Evolutionary conservation across 2,113 vertebrate species (phyloP), one percentile per base, ranked within the genome.

Genomic region (Monopterus albus): DNA sequence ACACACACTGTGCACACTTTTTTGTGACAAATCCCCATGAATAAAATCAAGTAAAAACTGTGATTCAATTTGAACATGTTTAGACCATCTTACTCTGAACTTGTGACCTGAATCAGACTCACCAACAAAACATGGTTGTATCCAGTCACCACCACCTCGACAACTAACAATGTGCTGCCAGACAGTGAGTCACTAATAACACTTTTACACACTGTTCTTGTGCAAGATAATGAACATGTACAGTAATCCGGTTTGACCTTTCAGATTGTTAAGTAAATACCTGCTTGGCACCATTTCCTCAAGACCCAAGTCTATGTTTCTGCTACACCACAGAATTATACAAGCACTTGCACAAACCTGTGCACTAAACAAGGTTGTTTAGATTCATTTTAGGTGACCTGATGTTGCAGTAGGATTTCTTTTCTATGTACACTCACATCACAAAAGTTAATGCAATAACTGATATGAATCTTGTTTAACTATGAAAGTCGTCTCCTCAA

Each of bases 361-460:
- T n/a, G n/a, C n/a, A n/a, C n/a, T n/a, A n/a, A n/a, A n/a, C n/a
- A n/a, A 49, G 28, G 23, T 17, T 36, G 36, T 51, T 57, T 43
- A 28, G 46, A 42, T 43, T 7, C 10, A 33, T 46, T 29, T 47
- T 14, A 59, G 2, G 40, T 17, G 29, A 60, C 18, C 53, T 52
- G 33, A 2, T 61, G 29, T 29, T 21, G 14, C 3, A 42, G 20
- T 6, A 36, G 9, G 35, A 38, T 38, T 49, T 71, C 18, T 49
- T 25, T 42, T 26, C 52, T 53, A n/a, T 29, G 20, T 26, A 47
- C 12, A 18, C 45, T 42, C 9, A 33, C 12, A 36, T 28, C 56
- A 20, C 33, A 52, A 46, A 58, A 18, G 29, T 39, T 39, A 60
- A 55, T 43, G n/a, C n/a, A n/a, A n/a, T n/a, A n/a, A n/a, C n/a